Conservation (phyloP, 2,888 invertebrate genomes). For the Emmelina monodactyla region DNA sequence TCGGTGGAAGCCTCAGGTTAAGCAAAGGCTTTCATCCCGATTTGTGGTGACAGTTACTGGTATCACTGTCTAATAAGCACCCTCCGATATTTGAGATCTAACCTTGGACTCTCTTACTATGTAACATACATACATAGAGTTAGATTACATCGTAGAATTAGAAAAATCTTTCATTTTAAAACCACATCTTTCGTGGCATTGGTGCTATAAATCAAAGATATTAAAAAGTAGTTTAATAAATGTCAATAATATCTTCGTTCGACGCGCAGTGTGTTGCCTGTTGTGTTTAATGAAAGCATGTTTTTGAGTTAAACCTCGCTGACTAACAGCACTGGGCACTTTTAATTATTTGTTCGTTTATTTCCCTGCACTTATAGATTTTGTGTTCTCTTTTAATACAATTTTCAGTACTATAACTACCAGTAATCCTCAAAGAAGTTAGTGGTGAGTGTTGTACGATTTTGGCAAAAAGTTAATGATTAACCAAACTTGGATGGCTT, state of each 20-base stretch:
- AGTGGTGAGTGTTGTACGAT: constrained; percentile 63
- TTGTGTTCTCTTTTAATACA: constrained; percentile 51
- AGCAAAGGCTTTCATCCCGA: constrained; percentile 55
- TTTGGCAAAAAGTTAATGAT: constrained; percentile 46
- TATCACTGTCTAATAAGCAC: constrained; percentile 23
- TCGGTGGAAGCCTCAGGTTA: constrained; percentile 63
- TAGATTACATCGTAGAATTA: constrained; percentile 22
- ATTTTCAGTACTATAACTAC: constrained; percentile 59
- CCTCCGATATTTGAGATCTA: constrained; percentile 6
- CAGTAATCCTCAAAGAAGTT: constrained; percentile 56
- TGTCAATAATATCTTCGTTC: constrained; percentile 58
- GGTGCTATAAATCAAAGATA: constrained; percentile 32
- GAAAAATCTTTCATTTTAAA: constrained; percentile 24
- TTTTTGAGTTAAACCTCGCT: constrained; percentile 37
- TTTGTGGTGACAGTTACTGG: constrained; percentile 42
- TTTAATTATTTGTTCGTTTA: constrained; percentile 12
- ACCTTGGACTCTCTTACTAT: constrained; percentile 37
- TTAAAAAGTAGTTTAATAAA: constrained; percentile 14
- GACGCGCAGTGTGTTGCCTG: constrained; percentile 42
- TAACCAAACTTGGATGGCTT: constrained; percentile 34
- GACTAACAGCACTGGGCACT: constrained; percentile 63
- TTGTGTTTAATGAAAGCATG: constrained; percentile 55
- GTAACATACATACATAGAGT: constrained; percentile 46
- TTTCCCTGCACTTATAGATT: constrained; percentile 42
- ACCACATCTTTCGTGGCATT: constrained; percentile 14